These are phyloP conservation scores for Cantharis nigra DNA, from an alignment of 2,888 invertebrate species.

Conservation along the genomic window DNA sequence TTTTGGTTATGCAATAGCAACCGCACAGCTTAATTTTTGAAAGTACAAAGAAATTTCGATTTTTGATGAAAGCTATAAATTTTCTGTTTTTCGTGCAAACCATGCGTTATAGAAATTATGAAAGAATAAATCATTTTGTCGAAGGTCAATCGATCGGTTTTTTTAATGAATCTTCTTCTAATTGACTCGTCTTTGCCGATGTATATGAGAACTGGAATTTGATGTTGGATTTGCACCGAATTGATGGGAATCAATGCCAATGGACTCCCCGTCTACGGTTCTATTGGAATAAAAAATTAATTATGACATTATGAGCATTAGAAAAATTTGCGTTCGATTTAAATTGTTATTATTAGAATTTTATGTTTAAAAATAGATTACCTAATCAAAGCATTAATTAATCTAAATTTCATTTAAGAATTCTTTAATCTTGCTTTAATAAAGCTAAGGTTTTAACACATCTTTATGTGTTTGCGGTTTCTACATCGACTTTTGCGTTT, in stretches of 20 bases:
- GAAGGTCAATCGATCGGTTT: not conserved
- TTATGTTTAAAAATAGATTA: not conserved
- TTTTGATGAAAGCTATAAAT: not conserved
- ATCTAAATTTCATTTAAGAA: not conserved
- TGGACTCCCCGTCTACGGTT: not conserved
- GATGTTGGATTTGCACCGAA: not conserved
- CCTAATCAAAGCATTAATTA: not conserved
- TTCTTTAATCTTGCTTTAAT: not conserved
- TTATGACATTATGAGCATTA: not conserved
- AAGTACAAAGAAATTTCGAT: not conserved
- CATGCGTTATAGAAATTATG: not conserved
- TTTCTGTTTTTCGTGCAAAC: not conserved
- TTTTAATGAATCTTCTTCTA: not conserved
- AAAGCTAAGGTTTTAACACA: conserved; percentile 24
- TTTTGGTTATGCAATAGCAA: not conserved
- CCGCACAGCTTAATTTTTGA: not conserved
- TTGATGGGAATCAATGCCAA: not conserved
- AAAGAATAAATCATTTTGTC: not conserved
- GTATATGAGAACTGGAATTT: not conserved
- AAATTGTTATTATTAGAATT: not conserved
- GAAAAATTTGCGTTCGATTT: not conserved
- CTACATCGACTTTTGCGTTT: conserved; percentile 17
- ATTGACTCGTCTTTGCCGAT: not conserved
- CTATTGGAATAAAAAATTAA: not conserved
- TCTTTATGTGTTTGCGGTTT: conserved; percentile 26